A percentile compares a stretch with the other conserved stretches of the same genome.
Conservation (phyloP, 2,888 invertebrate species). For the Ryuthela nishihirai region DNA sequence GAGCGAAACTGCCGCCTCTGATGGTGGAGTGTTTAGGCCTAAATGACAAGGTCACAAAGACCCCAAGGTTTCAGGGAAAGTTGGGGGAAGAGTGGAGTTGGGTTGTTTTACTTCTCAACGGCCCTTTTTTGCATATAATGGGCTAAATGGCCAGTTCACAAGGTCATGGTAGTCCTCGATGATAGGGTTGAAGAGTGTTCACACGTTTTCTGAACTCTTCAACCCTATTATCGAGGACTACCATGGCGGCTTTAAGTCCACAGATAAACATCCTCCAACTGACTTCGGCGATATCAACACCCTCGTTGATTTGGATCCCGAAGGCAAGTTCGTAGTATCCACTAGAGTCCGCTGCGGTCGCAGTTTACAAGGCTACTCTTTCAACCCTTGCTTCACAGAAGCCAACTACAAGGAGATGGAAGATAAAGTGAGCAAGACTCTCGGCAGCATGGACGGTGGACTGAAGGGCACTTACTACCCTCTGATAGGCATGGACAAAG, state of each 20-base stretch:
- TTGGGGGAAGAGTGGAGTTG: too few relatives aligned
- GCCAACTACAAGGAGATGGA: conserved; percentile 98
- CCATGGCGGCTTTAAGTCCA: conserved; percentile 91
- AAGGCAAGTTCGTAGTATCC: conserved; percentile 75
- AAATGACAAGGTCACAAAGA: too few relatives aligned
- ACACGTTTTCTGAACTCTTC: too few relatives aligned
- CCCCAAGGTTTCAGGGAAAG: too few relatives aligned
- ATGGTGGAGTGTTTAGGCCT: too few relatives aligned
- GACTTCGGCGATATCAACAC: conserved; percentile 90
- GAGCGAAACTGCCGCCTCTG: too few relatives aligned
- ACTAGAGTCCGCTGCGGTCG: conserved; percentile 96
- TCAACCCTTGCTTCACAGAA: conserved; percentile 96
- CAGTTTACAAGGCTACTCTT: conserved; percentile 80
- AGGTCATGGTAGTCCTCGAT: too few relatives aligned
- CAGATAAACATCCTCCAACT: conserved; percentile 88
- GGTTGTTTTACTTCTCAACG: too few relatives aligned
- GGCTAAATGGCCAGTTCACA: too few relatives aligned
- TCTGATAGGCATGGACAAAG: conserved; percentile 92
- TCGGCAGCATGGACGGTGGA: conserved; percentile 74
- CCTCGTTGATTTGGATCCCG: conserved; percentile 87
- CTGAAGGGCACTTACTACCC: conserved; percentile 94
- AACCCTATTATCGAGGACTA: conserved; percentile 98
- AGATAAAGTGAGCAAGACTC: conserved; percentile 58
- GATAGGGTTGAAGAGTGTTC: too few relatives aligned
- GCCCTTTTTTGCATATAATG: too few relatives aligned